Percentiles rank a stretch among this genome's conserved stretches.
phyloP scores from a whole-genome alignment of 2,113 vertebrate genomes.

The Oreocharis arfaki region DNA sequence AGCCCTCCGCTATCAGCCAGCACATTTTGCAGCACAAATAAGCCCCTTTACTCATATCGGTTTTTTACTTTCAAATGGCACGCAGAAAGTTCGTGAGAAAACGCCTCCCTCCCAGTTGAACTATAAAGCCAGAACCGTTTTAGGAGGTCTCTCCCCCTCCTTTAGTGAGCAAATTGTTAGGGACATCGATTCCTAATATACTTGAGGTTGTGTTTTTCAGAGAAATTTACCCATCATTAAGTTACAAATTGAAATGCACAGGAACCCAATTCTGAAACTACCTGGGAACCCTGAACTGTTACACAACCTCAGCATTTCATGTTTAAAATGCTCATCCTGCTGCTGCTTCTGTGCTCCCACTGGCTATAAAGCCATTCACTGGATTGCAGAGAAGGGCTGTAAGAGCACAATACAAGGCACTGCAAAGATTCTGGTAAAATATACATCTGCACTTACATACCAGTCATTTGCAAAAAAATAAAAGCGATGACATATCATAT shows the following conservation, averaged over 20 bases:
- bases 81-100: conserved; percentile 51
- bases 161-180: neutral
- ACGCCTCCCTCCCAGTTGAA: neutral
- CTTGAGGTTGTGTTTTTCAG: neutral
- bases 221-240: neutral
- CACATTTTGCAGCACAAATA: neutral
- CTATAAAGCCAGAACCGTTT: neutral
- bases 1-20: neutral
- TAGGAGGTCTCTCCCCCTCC: neutral
- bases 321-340: neutral
- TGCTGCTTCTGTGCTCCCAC: neutral
- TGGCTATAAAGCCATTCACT: neutral
- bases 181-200: conserved; percentile 22
- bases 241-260: neutral
- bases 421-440: neutral
- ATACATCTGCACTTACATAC: neutral
- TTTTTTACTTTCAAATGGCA: conserved; percentile 41
- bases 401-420: neutral
- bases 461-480: neutral
- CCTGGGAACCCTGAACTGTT: neutral
- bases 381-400: neutral
- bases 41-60: neutral
- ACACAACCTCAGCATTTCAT: neutral
- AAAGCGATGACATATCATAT: neutral
- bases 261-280: neutral